phyloP scores from a whole-genome alignment of 1,140 invertebrate species.

The Neodiprion fabricii region DNA sequence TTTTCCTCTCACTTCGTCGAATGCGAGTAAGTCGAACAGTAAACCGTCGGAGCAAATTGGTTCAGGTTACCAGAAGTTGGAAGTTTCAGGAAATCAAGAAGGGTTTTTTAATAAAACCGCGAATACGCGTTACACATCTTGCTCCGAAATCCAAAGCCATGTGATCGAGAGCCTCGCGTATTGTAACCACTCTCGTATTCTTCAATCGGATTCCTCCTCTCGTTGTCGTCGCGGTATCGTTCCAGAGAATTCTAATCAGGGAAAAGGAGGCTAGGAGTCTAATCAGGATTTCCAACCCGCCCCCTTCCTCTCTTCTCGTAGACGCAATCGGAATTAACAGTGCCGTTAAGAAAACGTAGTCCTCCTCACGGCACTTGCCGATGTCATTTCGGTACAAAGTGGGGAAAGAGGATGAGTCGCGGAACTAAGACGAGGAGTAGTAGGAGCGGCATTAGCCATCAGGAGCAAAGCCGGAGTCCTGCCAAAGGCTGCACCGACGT shows the following conservation, averaged over 20 bases:
- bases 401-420: not conserved
- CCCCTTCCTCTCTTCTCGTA: no score
- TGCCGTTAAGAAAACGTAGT: not conserved
- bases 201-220: not conserved
- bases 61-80: no score
- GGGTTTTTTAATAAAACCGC: not conserved
- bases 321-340: constrained; percentile 7
- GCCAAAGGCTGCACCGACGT: no score
- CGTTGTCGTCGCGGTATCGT: not conserved
- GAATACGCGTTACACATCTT: not conserved
- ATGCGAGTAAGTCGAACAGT: no score
- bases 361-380: not conserved
- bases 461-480: not conserved
- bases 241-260: not conserved
- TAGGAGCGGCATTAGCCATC: not conserved
- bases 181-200: not conserved
- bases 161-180: not conserved
- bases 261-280: not conserved
- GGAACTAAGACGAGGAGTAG: not conserved
- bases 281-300: not conserved
- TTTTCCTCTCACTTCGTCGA: no score
- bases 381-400: not conserved
- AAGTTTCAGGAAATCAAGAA: not conserved
- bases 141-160: not conserved
- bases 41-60: no score